Evolutionary conservation across 2,113 vertebrate genomes (phyloP).

Genomic region (Spea bombifrons): DNA sequence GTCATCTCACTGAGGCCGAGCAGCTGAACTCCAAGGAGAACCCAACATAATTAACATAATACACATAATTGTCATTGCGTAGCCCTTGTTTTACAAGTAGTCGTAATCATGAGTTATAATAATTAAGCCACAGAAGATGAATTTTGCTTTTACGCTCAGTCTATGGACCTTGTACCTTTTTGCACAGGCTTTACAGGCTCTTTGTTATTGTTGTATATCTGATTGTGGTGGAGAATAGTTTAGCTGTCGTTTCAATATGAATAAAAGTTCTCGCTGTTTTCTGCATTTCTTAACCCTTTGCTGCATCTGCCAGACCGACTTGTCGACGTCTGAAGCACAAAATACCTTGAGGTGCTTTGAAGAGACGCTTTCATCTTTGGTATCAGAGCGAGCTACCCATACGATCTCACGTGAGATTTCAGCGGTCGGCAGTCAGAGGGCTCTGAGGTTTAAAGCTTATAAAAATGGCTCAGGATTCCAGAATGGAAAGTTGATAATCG

Average conservation of each 20-base stretch:
- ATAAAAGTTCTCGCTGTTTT: too few relatives aligned
- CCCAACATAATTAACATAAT: too few relatives aligned
- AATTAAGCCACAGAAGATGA: too few relatives aligned
- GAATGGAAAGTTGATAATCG: conserved; percentile 58
- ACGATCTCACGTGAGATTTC: conserved; percentile 35
- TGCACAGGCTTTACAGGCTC: neutral
- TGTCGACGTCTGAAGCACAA: conserved; percentile 52
- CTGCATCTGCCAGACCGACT: conserved; percentile 51
- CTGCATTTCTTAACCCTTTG: neutral
- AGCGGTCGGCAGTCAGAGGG: conserved; percentile 40
- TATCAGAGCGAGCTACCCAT: conserved; percentile 38
- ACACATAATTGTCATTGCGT: too few relatives aligned
- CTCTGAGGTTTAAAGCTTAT: conserved; percentile 58
- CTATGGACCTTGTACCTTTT: neutral
- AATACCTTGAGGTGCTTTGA: conserved; percentile 53
- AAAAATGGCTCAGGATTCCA: conserved; percentile 57
- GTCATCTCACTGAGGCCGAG: too few relatives aligned
- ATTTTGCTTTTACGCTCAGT: too few relatives aligned
- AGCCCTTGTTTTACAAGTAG: too few relatives aligned
- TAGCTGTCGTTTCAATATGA: too few relatives aligned
- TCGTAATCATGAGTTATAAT: too few relatives aligned
- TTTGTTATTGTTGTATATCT: neutral
- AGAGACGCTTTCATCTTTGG: conserved; percentile 51
- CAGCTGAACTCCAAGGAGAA: too few relatives aligned
- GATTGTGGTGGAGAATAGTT: too few relatives aligned